Evolutionary conservation across 2,888 invertebrate species (phyloP), one percentile per base, ranked within the genome.

Genomic region (Ichneumoninae sp.): DNA sequence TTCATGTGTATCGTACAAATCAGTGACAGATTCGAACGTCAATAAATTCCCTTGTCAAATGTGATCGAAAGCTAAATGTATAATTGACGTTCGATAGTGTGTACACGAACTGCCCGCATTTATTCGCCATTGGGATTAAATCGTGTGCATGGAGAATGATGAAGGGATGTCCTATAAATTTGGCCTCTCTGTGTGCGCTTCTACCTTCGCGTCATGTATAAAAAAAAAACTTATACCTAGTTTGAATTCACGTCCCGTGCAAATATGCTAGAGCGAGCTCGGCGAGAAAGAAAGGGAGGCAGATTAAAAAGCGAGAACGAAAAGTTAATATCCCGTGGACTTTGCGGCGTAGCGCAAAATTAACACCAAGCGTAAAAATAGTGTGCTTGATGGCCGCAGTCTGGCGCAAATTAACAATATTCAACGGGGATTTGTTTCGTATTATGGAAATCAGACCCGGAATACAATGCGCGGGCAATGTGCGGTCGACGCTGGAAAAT

Each of bases 11-110:
- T 19, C 7, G 26, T 57, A 47, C n/a, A 77, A 82, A 81, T 74
- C 44, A 33, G 7, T 5, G 73, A 83, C 54, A 44, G 60, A 85
- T 81, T 79, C 65, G 83, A 40, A 44, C 33, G 77, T 81, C 54
- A 73, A 85, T 85, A 88, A 87, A 88, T 85, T 84, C 66, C 54
- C 81, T 78, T 81, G 83, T 86, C 83, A 85, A 68, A 26, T 69
- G 71, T 73, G 65, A 19, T 73, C 52, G 13, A 50, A 65, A 69
- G 16, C 26, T 44, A 74, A 77, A 81, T 68, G 16, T 47, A 22
- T 69, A 69, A 77, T 74, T 68, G 73, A 74, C 69, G 52, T 77
- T 65, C 54, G 54, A 54, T 79, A 79, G 69, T 79, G 13, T 69
- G 65, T 70, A 79, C 52, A 70, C 63, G 75, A 69, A 40, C 36